Evolutionary conservation across 2,797 vertebrate species (phyloP), one percentile per base, ranked within the genome.

Genomic region (Cichlasoma orientale): DNA sequence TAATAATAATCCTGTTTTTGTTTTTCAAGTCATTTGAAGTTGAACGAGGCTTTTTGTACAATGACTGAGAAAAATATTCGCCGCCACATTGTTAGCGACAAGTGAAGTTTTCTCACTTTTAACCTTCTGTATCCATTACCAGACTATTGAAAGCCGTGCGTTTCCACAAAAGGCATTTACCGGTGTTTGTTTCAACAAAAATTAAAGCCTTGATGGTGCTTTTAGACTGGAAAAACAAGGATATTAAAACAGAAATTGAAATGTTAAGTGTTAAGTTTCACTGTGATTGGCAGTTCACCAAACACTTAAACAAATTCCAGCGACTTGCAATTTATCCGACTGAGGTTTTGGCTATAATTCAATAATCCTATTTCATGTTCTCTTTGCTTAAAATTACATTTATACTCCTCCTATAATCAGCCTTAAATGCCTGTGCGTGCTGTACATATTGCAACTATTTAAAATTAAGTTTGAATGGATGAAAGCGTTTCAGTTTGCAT

Each of bases 251-350:
- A 12, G 41, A 58, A 31, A 73, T 21, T 56, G 3, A 47, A 68
- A 77, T 41, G 56, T 31, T 56, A 27, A 74, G n/a, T 44, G 23
- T 57, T 23, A 61, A 2, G 16, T 66, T 78, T 68, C 33, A 58
- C 21, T 55, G 36, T 80, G 71, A 80, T 16, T 72, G 59, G 80
- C 71, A 70, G 69, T 55, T 36, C 53, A 56, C 31, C 23, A 38
- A 56, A 55, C 33, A 25, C 33, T 72, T 27, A 56, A 71, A 71
- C 9, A 71, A 72, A 68, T 68, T 52, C 25, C 44, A 68, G 63
- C 25, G 29, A 68, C 44, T 68, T 56, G 12, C 25, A 59, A 54
- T 8, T 59, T 56, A 72, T 66, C 47, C 21, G 7, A 38, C 19
- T 13, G 13, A 53, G 11, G 10, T 31, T 59, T 77, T 13, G 6